Evolutionary conservation across 2,113 vertebrate species (phyloP).

Genomic region (Arvicanthis niloticus): DNA sequence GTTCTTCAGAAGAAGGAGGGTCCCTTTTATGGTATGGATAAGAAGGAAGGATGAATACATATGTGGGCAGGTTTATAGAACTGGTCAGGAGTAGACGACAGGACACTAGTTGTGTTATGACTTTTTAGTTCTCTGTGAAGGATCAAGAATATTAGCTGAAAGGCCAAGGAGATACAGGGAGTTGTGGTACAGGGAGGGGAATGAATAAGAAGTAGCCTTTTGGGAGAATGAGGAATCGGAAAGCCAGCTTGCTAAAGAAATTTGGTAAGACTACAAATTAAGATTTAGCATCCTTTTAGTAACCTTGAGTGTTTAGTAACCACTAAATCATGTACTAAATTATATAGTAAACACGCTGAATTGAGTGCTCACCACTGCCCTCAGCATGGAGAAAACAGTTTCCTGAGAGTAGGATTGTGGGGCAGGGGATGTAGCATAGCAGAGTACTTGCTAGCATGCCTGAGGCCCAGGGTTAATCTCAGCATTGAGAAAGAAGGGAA

Average conservation of each 20-base stretch:
- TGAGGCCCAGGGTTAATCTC: neutral
- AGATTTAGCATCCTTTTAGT: neutral
- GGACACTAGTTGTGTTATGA: neutral
- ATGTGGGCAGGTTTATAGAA: neutral
- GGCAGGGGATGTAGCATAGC: neutral
- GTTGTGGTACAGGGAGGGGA: neutral
- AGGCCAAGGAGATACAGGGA: neutral
- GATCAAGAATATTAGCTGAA: constrained; percentile 15
- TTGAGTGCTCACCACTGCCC: constrained; percentile 22
- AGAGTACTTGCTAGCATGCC: neutral
- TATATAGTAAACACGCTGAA: neutral
- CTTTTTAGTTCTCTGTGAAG: constrained; percentile 53
- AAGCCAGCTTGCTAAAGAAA: constrained; percentile 39
- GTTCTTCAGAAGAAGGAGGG: neutral
- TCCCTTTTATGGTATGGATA: neutral
- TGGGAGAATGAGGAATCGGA: constrained; percentile 17
- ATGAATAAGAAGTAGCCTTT: neutral
- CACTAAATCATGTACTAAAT: neutral
- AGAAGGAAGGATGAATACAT: neutral
- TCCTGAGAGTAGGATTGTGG: neutral
- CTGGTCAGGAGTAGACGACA: neutral
- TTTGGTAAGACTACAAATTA: neutral
- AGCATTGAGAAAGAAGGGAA: neutral
- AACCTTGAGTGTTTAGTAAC: constrained; percentile 36
- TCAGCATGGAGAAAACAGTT: constrained; percentile 33